These are phyloP conservation scores for Hypercompe scribonia DNA, from an alignment of 2,888 invertebrate genomes.

Conservation along the genomic window DNA sequence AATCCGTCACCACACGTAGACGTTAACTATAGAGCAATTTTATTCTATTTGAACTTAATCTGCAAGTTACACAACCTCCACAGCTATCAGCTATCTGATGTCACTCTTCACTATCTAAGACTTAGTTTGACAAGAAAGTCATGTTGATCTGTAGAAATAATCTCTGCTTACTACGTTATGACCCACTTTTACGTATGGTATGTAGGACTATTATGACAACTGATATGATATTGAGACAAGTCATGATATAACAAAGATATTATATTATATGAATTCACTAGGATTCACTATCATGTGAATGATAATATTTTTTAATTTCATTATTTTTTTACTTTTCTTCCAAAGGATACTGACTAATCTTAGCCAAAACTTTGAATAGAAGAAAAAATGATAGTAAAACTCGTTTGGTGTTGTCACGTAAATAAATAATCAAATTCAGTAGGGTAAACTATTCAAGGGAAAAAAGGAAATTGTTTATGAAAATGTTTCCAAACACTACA, in stretches of 20 bases:
- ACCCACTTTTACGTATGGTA: not conserved
- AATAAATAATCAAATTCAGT: too few species aligned
- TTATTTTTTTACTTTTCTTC: too few species aligned
- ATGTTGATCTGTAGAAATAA: not conserved
- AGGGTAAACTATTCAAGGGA: too few species aligned
- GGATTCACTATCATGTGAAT: not conserved
- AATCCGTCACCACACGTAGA: too few species aligned
- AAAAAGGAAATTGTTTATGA: too few species aligned
- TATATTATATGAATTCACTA: not conserved
- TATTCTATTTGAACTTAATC: not conserved
- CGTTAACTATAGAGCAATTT: not conserved
- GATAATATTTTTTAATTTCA: too few species aligned
- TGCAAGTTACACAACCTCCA: not conserved
- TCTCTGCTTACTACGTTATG: not conserved
- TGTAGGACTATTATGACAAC: slow-evolving; percentile 1
- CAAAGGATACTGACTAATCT: too few species aligned
- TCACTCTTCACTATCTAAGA: not conserved
- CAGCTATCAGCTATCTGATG: not conserved
- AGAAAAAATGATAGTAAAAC: too few species aligned
- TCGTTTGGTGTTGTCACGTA: too few species aligned
- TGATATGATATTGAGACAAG: not conserved
- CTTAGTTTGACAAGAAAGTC: not conserved
- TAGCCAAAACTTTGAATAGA: too few species aligned
- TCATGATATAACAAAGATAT: not conserved
- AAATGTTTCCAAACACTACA: too few species aligned